Evolutionary conservation across 37 sponge, comb jelly and placozoan genomes (phyloP).

Genomic region (Petrosia ficiformis): DNA sequence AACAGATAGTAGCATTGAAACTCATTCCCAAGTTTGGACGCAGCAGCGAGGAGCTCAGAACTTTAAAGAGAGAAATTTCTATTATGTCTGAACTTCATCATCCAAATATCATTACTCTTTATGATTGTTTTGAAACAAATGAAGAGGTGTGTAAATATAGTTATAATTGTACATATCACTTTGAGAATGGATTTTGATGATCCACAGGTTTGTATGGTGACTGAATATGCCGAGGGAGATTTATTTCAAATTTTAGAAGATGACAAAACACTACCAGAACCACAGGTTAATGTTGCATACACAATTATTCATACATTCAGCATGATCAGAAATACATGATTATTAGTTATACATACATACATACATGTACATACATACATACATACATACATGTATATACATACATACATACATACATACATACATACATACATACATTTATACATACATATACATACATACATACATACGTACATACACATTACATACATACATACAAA

Average conservation of each 20-base stretch:
- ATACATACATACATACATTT: no score
- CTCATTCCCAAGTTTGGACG: slow-evolving; percentile 88
- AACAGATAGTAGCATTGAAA: slow-evolving; percentile 82
- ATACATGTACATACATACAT: no score
- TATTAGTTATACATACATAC: no score
- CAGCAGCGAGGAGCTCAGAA: slow-evolving; percentile 64
- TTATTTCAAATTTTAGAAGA: slow-evolving; percentile 91
- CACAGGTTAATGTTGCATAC: slow-evolving; percentile 11
- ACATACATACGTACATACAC: slow-evolving; percentile 18
- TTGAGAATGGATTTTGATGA: background rate
- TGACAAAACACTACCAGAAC: slow-evolving; percentile 70
- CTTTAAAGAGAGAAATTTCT: slow-evolving; percentile 74
- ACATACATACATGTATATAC: slow-evolving; percentile 14
- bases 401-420: no score
- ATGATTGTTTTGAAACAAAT: slow-evolving; percentile 92
- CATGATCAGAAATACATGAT: no score
- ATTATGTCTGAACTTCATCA: slow-evolving; percentile 83
- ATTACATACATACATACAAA: no score
- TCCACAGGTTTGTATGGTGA: slow-evolving; percentile 87
- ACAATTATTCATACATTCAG: background rate
- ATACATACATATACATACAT: slow-evolving; percentile 10
- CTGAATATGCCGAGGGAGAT: slow-evolving; percentile 95
- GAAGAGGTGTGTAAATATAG: slow-evolving; percentile 55
- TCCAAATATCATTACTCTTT: slow-evolving; percentile 74
- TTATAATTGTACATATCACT: background rate